Base-by-base conservation (phyloP, 2,797 vertebrate genomes). In the Acanthis flammea region DNA sequence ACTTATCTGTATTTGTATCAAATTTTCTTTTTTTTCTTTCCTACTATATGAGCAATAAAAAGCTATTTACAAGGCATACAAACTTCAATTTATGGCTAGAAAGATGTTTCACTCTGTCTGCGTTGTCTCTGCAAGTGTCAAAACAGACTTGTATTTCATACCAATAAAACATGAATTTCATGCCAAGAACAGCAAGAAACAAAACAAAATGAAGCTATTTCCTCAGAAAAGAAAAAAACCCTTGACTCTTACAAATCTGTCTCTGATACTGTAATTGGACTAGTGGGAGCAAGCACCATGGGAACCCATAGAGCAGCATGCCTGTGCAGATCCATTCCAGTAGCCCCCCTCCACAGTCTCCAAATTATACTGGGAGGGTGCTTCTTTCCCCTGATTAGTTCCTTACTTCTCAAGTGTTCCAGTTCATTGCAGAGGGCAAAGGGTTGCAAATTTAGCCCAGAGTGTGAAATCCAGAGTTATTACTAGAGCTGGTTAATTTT, bases 141-240 rank as follows among this genome's bases (percentile, higher is more conserved):
- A 96, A 97, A 96, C 94, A 97, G 93, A 88, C 95, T 95, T 94
- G 86, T 92, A 95, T 95, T 96, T 94, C 89, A 92, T 96, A 96
- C 84, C 91, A 94, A 88, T 96, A 95, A 95, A 95, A 92, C 94
- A 95, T 31, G 8, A 61, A 47, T 85, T 92, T 90, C 72, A 67
- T 95, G 91, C 95, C 93, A 96, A 93, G 95, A 96, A 93, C 95
- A 96, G 93, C 91, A 92, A 95, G 96, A 95, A 96, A 94, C 91
- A 97, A 96, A 96, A 96, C 94, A 96, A 96, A 96, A 92, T 44
- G 62, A 92, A 94, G 82, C 33, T 89, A 89, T 95, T 97, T 96
- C 90, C 89, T 94, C 90, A 83, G 90, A 22, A 92, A 95, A 86
- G 85, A 76, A 54, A 76, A 74, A 54, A 57, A 70, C 30, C 5